A percentile compares a stretch with the other conserved stretches of the same genome.
phyloP scores from a whole-genome alignment of 2,888 invertebrate genomes.

The Diadegma fenestrale region DNA sequence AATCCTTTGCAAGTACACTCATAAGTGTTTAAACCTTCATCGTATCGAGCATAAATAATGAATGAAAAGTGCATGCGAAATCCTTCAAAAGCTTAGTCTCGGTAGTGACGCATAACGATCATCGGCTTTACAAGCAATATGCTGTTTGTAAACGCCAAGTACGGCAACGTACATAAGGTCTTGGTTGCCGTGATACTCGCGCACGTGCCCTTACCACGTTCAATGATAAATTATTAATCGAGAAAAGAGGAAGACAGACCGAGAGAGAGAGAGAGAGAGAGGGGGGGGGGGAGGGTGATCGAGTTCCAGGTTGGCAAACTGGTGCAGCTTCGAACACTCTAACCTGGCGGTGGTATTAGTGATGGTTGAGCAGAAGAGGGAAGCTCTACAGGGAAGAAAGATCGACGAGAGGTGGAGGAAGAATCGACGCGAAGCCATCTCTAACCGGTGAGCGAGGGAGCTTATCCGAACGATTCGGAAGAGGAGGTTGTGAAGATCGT shows the following conservation, averaged over 20 bases:
- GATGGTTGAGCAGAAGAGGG: constrained; percentile 42
- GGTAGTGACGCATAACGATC: constrained; percentile 55
- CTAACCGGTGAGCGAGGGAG: constrained; percentile 56
- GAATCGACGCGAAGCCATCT: constrained; percentile 53
- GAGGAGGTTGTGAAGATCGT: constrained; percentile 32
- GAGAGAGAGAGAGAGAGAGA: constrained; percentile 13
- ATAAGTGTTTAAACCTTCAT: not conserved
- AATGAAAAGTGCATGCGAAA: not conserved
- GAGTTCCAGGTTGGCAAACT: constrained; percentile 56
- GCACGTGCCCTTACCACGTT: constrained; percentile 28
- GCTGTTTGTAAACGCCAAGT: constrained; percentile 42
- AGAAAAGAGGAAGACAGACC: constrained; percentile 24
- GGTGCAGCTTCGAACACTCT: constrained; percentile 31
- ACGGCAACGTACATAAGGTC: constrained; percentile 21
- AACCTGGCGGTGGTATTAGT: constrained; percentile 23
- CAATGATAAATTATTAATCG: constrained; percentile 68
- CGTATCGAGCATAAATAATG: not conserved
- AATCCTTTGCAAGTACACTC: not conserved
- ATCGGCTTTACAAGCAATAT: constrained; percentile 54
- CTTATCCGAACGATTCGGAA: constrained; percentile 62
- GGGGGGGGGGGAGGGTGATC: constrained; percentile 43
- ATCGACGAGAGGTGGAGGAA: constrained; percentile 46
- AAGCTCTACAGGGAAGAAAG: constrained; percentile 54
- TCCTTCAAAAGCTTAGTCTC: constrained; percentile 37
- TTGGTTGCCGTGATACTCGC: constrained; percentile 19